Evolutionary conservation across 2,888 invertebrate species (phyloP), one percentile per base, ranked within the genome.

Genomic region (Melikaiella ostensackeni): DNA sequence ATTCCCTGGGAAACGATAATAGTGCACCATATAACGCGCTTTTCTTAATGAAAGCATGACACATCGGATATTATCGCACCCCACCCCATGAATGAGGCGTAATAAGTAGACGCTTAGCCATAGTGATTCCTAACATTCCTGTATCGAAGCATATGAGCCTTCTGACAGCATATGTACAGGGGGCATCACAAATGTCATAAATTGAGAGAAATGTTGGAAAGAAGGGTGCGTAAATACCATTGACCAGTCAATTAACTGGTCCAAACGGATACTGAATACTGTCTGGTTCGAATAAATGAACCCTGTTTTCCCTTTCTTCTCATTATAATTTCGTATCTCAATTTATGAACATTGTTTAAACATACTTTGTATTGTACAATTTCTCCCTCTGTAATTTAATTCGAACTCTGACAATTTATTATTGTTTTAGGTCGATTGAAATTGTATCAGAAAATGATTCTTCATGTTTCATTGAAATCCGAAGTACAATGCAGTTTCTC

Each of bases 41-140:
- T 70, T 33, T 70, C 70, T 70, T 70, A 70, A 70, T 70, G 70
- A 70, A 70, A 70, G 70, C 70, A 70, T 70, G 70, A 70, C 70
- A 70, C 30, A 70, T 70, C 50, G 50, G 50, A 70, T 70, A 50
- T 70, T 70, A 85, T 84, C 80, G 74, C 78, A 70, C 84, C 83
- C 82, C 78, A 70, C 83, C 83, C 82, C 74, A 84, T 82, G 80
- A 81, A 82, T 82, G 82, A 80, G 75, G 79, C 80, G 77, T 79
- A 81, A 83, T 77, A 77, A 79, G 76, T 76, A 70, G 77, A 74
- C 81, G 78, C 82, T 83, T 84, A 83, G 80, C 77, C 80, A 75
- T 77, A 78, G 76, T 76, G 66, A 80, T 76, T 79, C 50, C 80
- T 83, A 82, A 84, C 83, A 81, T 83, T 84, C 77, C 79, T 80